Evolutionary conservation across 2,797 vertebrate species (phyloP).

Genomic region (Benthosema pterotum): DNA sequence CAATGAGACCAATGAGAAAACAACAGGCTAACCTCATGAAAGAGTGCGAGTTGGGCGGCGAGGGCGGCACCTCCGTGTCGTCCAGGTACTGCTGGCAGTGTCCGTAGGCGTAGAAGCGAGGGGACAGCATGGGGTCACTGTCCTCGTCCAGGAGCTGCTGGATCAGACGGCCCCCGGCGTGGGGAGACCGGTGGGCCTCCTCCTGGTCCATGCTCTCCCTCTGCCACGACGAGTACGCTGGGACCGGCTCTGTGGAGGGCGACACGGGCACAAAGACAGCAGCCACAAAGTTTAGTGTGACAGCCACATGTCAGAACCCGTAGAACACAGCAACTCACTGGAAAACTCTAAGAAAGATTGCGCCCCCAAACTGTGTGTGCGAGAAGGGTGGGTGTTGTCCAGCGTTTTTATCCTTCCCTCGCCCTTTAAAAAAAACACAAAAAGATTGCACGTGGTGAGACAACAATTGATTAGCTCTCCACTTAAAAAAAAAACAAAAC

Average conservation of each 20-base stretch:
- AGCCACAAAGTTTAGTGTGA: background rate
- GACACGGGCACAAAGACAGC: conserved; percentile 17
- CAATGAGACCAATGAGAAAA: no score
- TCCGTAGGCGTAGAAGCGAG: conserved; percentile 93
- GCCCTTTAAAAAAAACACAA: no score
- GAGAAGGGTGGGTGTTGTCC: no score
- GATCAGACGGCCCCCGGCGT: conserved; percentile 89
- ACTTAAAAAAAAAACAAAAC: background rate
- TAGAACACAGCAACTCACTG: background rate
- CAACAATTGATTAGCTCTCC: conserved; percentile 21
- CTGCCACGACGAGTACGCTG: conserved; percentile 87
- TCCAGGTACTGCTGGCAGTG: conserved; percentile 94
- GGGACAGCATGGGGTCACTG: conserved; percentile 94
- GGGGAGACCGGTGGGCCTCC: conserved; percentile 90
- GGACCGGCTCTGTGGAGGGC: conserved; percentile 86
- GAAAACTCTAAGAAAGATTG: background rate
- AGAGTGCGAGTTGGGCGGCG: conserved; percentile 93
- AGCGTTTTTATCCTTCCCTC: no score
- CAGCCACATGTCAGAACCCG: background rate
- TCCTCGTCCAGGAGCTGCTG: conserved; percentile 92
- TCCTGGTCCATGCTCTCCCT: conserved; percentile 86
- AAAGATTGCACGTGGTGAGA: background rate
- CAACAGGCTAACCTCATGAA: conserved; percentile 90
- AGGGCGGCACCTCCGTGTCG: conserved; percentile 96
- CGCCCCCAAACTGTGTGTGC: no score